Base-by-base conservation (phyloP, 2,797 vertebrate genomes). In the Galagoides demidoff region DNA sequence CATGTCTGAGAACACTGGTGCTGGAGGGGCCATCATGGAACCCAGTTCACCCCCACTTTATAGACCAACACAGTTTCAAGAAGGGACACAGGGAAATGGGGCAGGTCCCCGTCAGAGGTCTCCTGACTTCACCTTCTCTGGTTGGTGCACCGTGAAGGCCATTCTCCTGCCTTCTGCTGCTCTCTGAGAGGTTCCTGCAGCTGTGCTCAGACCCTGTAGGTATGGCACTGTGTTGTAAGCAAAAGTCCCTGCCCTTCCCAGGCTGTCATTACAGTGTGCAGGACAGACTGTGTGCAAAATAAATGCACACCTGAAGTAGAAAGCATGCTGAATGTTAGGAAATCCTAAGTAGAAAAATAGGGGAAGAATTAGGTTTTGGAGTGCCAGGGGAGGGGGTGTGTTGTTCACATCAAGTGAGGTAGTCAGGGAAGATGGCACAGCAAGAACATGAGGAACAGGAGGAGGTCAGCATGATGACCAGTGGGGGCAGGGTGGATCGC, bases 331-430 rank as follows among this genome's bases (percentile, higher is more conserved):
- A 29, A 25, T 55, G 7, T 55, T 74, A 17, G 27, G 74, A 81
- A 43, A 81, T 8, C 78, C 34, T 25, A 7, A 45, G 45, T 71
- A 49, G 68, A 76, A 88, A 85, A 66, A 63, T 20, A 23, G 3
- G 27, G 6, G 37, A 89, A 79, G 39, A 17, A 85, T 55, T 70
- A 79, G 19, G 25, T 25, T 91, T n/a, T 16, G 17, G 37, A 59
- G 29, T 57, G 9, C 19, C 25, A 5, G 17, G 1, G 13, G 23
- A 27, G 1, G 6, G 31, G 2, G 3, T n/a, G 25, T 2, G 25
- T 2, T 19, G 12, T 81, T 49, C 49, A 78, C 16, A 89, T 78
- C 68, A 37, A 82, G 70, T 25, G 23, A 7, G n/a, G 17, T 59
- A 45, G 34, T 55, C 25, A 71, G 63, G n/a, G 27, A 29, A 88